Percentiles rank a stretch among this genome's conserved stretches.
phyloP scores from a whole-genome alignment of 2,113 vertebrate species.

The Empidonax alnorum region DNA sequence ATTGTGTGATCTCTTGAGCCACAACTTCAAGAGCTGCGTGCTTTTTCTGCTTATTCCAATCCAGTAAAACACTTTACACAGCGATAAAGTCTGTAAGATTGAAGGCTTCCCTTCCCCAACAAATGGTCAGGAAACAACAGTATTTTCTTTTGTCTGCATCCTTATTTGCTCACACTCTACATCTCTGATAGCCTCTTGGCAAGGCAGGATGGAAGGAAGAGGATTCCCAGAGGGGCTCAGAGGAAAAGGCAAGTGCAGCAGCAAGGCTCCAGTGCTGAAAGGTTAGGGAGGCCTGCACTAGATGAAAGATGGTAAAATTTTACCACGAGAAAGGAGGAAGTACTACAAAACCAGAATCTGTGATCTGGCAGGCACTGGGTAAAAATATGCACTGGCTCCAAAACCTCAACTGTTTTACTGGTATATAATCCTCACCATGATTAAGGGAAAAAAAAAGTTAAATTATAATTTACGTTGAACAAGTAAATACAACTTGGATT shows the following conservation, averaged over 20 bases:
- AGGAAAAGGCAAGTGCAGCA: background rate
- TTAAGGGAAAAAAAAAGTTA: background rate
- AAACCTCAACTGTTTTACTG: background rate
- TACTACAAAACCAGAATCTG: background rate
- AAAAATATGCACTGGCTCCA: background rate
- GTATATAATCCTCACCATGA: background rate
- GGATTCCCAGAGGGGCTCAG: accelerated
- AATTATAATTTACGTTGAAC: background rate
- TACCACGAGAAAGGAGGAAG: background rate
- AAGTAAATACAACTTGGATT: background rate
- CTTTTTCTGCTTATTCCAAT: background rate
- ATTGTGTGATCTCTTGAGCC: background rate
- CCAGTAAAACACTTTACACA: background rate
- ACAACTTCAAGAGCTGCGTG: accelerated
- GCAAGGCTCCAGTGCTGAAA: background rate
- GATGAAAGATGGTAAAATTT: background rate
- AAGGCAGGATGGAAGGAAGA: background rate
- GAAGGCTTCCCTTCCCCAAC: background rate
- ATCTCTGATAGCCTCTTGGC: background rate
- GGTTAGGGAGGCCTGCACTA: background rate
- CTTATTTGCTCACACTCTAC: background rate
- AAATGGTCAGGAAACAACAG: background rate
- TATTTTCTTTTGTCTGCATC: background rate
- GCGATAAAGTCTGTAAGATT: background rate
- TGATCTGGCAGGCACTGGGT: background rate